phyloP scores from a whole-genome alignment of 2,113 vertebrate species.

The Probosciger aterrimus region DNA sequence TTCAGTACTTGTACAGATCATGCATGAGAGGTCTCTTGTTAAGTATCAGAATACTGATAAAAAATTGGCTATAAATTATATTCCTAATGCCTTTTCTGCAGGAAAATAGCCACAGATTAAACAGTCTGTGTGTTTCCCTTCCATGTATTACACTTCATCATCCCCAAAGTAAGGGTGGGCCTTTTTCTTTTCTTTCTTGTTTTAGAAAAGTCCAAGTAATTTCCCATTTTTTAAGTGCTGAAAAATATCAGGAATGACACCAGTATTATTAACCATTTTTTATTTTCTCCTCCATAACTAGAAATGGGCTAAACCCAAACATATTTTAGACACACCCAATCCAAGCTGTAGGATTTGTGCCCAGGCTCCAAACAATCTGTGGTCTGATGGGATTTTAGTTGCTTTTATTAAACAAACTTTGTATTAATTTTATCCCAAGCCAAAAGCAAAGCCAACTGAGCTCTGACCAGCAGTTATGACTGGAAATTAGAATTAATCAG shows the following conservation, averaged over 20 bases:
- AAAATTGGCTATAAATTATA: not conserved
- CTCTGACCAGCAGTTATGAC: not conserved
- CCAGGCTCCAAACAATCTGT: not conserved
- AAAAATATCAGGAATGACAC: slow-evolving; percentile 23
- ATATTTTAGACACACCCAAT: slow-evolving; percentile 47
- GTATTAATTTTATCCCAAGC: slow-evolving; percentile 25
- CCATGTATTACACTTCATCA: not conserved
- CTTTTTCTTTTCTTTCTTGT: slow-evolving; percentile 17
- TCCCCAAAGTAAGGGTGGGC: slow-evolving; percentile 48
- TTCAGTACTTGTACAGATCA: not conserved
- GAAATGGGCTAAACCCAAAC: slow-evolving; percentile 12
- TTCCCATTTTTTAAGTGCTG: slow-evolving; percentile 1
- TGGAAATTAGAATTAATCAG: not conserved
- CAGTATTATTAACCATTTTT: not conserved
- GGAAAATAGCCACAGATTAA: slow-evolving; percentile 15
- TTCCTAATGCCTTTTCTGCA: not conserved
- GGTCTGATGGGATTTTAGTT: slow-evolving; percentile 43
- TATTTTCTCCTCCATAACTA: slow-evolving; percentile 27
- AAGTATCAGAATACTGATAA: not conserved
- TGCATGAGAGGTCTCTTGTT: not conserved
- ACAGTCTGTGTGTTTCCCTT: not conserved
- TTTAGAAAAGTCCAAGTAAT: slow-evolving; percentile 21
- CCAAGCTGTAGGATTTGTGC: slow-evolving; percentile 32
- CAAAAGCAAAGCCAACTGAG: slow-evolving; percentile 26
- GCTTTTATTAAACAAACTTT: slow-evolving; percentile 52